Percentiles rank a stretch among this genome's conserved stretches.
These are phyloP conservation scores for Phasia obesa DNA, from an alignment of 2,888 invertebrate species.

Conservation along the genomic window DNA sequence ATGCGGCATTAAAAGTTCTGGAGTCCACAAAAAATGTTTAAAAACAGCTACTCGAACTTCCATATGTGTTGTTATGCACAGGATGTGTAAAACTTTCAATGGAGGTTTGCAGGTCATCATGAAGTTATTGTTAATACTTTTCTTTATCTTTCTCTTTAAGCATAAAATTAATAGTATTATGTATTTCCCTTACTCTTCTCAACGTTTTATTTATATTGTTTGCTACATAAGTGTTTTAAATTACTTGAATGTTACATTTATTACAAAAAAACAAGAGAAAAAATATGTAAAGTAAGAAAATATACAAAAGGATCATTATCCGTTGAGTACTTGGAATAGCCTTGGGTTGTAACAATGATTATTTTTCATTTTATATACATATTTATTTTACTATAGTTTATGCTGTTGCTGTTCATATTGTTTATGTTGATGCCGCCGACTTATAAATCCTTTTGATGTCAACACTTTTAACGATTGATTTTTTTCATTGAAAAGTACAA, in stretches of 20 bases:
- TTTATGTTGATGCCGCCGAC: slow-evolving; percentile 37
- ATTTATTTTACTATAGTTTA: slow-evolving; percentile 1
- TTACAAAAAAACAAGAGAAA: slow-evolving; percentile 9
- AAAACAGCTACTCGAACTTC: not conserved
- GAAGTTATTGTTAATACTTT: slow-evolving; percentile 20
- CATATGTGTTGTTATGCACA: not conserved
- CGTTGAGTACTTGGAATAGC: slow-evolving; percentile 46
- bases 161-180: slow-evolving; percentile 45
- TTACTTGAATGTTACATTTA: slow-evolving; percentile 53
- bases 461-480: slow-evolving; percentile 62
- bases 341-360: slow-evolving; percentile 58
- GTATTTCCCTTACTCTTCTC: slow-evolving; percentile 38
- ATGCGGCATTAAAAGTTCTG: no score
- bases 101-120: slow-evolving; percentile 37
- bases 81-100: slow-evolving; percentile 41
- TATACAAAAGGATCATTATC: slow-evolving; percentile 39
- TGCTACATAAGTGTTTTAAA: slow-evolving; percentile 46
- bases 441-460: slow-evolving; percentile 67
- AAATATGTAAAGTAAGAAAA: slow-evolving; percentile 22
- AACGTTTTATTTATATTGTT: slow-evolving; percentile 16
- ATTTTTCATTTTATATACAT: slow-evolving; percentile 29
- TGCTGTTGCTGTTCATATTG: slow-evolving; percentile 17
- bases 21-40: no score
- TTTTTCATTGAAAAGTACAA: slow-evolving; percentile 7
- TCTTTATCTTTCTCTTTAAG: not conserved